phyloP scores from a whole-genome alignment of 30 jellyfish, hydroid and myxozoan genomes.

The Clytia hemisphaerica region DNA sequence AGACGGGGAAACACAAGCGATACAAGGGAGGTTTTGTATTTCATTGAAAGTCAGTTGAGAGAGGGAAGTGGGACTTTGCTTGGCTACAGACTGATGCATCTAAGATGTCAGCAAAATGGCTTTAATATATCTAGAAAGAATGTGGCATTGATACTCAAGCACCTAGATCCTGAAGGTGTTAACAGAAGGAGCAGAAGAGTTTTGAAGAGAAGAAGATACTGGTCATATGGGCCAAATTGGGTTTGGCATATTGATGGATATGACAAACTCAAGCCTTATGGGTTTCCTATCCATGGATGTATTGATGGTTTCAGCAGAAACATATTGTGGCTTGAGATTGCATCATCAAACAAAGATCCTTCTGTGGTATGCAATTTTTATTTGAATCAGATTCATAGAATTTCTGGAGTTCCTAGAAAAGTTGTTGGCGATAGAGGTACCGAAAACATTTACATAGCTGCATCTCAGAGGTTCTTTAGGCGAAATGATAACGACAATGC shows the following conservation, averaged over 20 bases:
- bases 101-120: slow-evolving; percentile 15
- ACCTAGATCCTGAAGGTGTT: slow-evolving; percentile 35
- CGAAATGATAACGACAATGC: neutral
- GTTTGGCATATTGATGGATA: too few species aligned
- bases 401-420: neutral
- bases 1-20: neutral
- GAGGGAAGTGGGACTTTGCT: slow-evolving; percentile 19
- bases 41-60: neutral
- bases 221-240: slow-evolving; percentile 18
- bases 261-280: too few species aligned
- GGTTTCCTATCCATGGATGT: slow-evolving; percentile 15
- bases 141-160: slow-evolving; percentile 3
- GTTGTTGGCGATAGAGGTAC: slow-evolving; percentile 9
- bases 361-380: neutral
- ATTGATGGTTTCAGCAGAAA: slow-evolving; percentile 31
- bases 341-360: slow-evolving; percentile 19
- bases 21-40: neutral
- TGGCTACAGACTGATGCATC: slow-evolving; percentile 27
- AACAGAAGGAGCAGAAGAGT: slow-evolving; percentile 6
- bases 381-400: neutral
- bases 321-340: slow-evolving; percentile 12
- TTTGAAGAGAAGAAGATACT: slow-evolving; percentile 11
- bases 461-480: neutral
- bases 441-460: slow-evolving; percentile 4
- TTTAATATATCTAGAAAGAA: slow-evolving; percentile 11